Evolutionary conservation across 1,140 invertebrate species (phyloP).

Genomic region (Cardiocondyla obscurior): DNA sequence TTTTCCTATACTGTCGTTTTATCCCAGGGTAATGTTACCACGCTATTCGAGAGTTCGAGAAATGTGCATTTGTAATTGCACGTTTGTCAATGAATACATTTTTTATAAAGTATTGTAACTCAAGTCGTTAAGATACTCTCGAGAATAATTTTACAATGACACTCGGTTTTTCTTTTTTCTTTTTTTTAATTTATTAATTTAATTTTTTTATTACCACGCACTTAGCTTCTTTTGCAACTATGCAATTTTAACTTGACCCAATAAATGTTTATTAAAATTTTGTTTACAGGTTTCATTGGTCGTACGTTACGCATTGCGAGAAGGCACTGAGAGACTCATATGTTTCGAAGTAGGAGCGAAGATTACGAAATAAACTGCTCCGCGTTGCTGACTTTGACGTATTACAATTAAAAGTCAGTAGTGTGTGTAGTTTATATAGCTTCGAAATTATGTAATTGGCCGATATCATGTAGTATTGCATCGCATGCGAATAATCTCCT

Average conservation of each 20-base stretch:
- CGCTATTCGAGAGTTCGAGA: background rate
- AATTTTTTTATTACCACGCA: no score
- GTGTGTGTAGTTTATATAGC: background rate
- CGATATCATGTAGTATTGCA: background rate
- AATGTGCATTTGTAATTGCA: background rate
- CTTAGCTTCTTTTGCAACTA: conserved; percentile 20
- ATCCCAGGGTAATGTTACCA: conserved; percentile 86
- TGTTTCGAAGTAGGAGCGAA: conserved; percentile 89
- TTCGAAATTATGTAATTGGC: conserved; percentile 14
- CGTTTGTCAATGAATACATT: background rate
- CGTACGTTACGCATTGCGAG: conserved; percentile 87
- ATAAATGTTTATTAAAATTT: conserved; percentile 40
- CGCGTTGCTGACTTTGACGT: background rate
- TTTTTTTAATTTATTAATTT: no score
- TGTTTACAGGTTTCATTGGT: conserved; percentile 82
- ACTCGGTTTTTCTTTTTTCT: background rate
- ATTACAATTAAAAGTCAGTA: conserved; percentile 18
- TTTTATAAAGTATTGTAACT: background rate
- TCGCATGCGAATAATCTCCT: background rate
- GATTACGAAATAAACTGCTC: conserved; percentile 79
- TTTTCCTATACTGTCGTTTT: conserved; percentile 87
- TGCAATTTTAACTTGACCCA: background rate
- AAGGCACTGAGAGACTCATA: conserved; percentile 79
- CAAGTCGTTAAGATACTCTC: background rate
- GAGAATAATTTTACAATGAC: background rate